Evolutionary conservation across 1,140 invertebrate genomes (phyloP), one percentile per base, ranked within the genome.

Genomic region (Pollicipes pollicipes): DNA sequence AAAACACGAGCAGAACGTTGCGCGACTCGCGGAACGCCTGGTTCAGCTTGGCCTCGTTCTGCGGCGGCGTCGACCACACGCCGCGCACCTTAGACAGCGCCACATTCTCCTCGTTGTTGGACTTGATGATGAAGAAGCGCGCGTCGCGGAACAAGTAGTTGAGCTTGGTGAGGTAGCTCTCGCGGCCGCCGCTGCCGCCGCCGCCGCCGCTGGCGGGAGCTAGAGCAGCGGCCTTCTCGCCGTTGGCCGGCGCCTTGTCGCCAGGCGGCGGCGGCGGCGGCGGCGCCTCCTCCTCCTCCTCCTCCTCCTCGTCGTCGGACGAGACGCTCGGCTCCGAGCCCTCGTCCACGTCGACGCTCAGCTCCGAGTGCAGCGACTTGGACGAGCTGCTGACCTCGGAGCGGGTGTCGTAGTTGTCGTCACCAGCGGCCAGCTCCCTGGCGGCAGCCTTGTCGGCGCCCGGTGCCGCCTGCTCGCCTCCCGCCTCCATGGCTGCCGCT

Each of bases 91-190:
- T 98, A 1, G 95, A 95, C 31, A 98, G 77, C 30, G 89, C 89
- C 32, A 98, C 89, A 82, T 98, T 98, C 80, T 98, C 95, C 72
- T 90, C 89, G 82, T 98, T 98, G 80, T 97, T 97, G 67, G 94
- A 97, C 81, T 98, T 98, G 73, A 98, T 97, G 30, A 98, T 85
- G 82, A 97, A 98, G 83, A 95, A 98, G 74, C 93, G 85, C 73
- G 95, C 91, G 80, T 96, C 92, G 75, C 93, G 85, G 79, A 97
- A 97, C 69, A 98, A 84, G 79, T 97, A 97, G 82, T 95, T 96
- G 69, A 98, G 81, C 81, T 94, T 90, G 17, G 90, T 91, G 77
- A 87, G 83, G 77, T 93, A 93, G 81, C 45, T 58, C 45, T 58
- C 45, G 6, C 45, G 45, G 45, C 45, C 24, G 45, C 45, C 45